Evolutionary conservation across 2,797 vertebrate species (phyloP), one percentile per base, ranked within the genome.

Genomic region (Pangasius macronema): DNA sequence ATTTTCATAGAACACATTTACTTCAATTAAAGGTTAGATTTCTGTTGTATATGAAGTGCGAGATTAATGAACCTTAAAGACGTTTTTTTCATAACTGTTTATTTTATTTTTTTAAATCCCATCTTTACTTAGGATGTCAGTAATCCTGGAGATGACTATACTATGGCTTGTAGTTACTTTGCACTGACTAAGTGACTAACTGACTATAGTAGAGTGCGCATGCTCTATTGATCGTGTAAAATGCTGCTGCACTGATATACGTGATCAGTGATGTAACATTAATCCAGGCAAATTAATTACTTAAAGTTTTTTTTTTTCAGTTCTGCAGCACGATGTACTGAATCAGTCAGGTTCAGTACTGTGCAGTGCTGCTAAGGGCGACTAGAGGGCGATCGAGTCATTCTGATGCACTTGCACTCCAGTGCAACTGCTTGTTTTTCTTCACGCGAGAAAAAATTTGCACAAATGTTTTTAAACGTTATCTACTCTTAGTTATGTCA

Each of bases 371-470:
- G 39, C 18, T 30, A 20, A 49, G 2, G 42, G 39, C 42, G 0
- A 49, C 59, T 63, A 82, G 81, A 82, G 81, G 81, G 81, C 59
- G 61, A 10, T 30, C 59, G 81, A 82, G 81, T 49, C 39, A 10
- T 49, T 65, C 16, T 65, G n/a, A 65, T 49, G 16, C 27, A 65
- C 16, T 20, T 82, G 16, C 22, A 46, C 39, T 82, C 39, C 7
- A 82, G 30, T 5, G 3, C 36, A 46, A 57, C 53, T 36, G 51
- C 27, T 20, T 16, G 1, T 24, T 61, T n/a, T 57, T 36, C 3
- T 53, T 30, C n/a, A 27, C 33, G 5, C 11, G 14, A 20, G 24
- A 20, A 8, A 46, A 6, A 16, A 16, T 27, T 39, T 39, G 13
- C 33, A 24, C 0, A 5, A 61, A 42, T 27, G 27, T 2, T 9